phyloP scores from a whole-genome alignment of 2,888 invertebrate species.

The Folsomia candida region DNA sequence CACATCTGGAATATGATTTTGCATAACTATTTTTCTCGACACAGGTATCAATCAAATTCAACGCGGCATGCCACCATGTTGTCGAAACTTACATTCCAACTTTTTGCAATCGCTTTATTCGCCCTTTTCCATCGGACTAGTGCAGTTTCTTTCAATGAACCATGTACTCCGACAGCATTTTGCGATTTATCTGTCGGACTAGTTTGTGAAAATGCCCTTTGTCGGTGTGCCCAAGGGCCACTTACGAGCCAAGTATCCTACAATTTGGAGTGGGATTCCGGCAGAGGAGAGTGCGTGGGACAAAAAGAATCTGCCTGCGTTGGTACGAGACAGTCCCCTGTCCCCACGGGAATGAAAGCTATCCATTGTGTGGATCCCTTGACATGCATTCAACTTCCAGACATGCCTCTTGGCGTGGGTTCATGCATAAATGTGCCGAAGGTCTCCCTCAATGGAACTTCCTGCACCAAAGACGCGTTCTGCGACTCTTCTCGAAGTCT shows the following conservation, averaged over 20 bases:
- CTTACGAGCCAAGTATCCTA: background rate
- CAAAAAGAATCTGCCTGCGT: conserved; percentile 7
- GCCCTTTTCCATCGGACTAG: background rate
- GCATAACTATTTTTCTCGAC: no score
- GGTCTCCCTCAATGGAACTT: background rate
- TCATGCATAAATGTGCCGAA: background rate
- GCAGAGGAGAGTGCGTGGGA: background rate
- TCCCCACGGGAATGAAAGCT: conserved; percentile 2
- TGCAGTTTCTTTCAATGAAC: background rate
- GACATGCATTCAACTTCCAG: conserved; percentile 10
- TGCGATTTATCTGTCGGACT: background rate
- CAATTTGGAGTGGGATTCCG: conserved; percentile 16
- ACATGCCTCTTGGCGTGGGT: conserved; percentile 19
- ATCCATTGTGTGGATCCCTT: conserved; percentile 4
- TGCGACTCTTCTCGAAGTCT: conserved; percentile 3
- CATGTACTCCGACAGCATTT: conserved; percentile 4
- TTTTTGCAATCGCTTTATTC: background rate
- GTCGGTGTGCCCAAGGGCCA: conserved; percentile 14
- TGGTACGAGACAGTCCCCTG: conserved; percentile 12
- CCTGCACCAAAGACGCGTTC: background rate
- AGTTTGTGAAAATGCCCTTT: background rate
- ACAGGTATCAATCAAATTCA: no score
- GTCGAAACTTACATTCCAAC: background rate
- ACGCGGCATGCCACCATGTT: background rate
- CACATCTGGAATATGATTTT: no score